These are phyloP conservation scores for Lochmaea crataegi DNA, from an alignment of 2,888 invertebrate species.

Conservation along the genomic window DNA sequence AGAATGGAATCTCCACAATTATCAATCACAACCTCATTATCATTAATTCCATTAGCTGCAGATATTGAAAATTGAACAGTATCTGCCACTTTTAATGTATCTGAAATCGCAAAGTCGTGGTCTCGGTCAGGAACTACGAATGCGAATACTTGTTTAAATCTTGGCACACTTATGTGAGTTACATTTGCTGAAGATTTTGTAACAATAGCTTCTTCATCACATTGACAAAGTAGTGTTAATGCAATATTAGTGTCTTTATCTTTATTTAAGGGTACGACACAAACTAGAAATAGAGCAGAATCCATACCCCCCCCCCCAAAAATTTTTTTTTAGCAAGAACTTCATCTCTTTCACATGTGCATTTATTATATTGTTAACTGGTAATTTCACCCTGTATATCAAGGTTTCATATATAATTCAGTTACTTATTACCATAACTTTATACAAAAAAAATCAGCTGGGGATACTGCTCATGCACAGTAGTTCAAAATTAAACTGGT, in stretches of 20 bases:
- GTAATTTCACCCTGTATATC: too few species aligned
- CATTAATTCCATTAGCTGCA: slow-evolving; percentile 68
- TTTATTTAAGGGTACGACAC: slow-evolving; percentile 76
- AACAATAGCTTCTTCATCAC: slow-evolving; percentile 79
- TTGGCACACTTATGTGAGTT: slow-evolving; percentile 81
- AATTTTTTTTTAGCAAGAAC: slow-evolving; percentile 80
- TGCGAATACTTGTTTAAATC: slow-evolving; percentile 90
- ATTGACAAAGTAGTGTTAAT: slow-evolving; percentile 75
- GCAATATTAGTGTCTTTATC: slow-evolving; percentile 75
- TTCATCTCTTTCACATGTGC: slow-evolving; percentile 89
- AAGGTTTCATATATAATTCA: too few species aligned
- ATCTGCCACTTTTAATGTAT: slow-evolving; percentile 89
- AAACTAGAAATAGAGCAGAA: slow-evolving; percentile 78
- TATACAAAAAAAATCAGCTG: too few species aligned
- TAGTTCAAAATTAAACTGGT: too few species aligned
- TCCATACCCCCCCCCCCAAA: slow-evolving; percentile 78
- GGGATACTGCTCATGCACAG: too few species aligned
- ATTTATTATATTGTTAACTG: too few species aligned
- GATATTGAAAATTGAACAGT: slow-evolving; percentile 84
- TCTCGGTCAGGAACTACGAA: slow-evolving; percentile 79
- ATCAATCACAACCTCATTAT: slow-evolving; percentile 76
- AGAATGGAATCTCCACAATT: slow-evolving; percentile 84
- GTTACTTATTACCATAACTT: too few species aligned
- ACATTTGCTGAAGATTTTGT: slow-evolving; percentile 74
- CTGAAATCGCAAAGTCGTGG: slow-evolving; percentile 80